Evolutionary conservation across 1,140 invertebrate genomes (phyloP), one percentile per base, ranked within the genome.

Genomic region (Drosophila erecta): DNA sequence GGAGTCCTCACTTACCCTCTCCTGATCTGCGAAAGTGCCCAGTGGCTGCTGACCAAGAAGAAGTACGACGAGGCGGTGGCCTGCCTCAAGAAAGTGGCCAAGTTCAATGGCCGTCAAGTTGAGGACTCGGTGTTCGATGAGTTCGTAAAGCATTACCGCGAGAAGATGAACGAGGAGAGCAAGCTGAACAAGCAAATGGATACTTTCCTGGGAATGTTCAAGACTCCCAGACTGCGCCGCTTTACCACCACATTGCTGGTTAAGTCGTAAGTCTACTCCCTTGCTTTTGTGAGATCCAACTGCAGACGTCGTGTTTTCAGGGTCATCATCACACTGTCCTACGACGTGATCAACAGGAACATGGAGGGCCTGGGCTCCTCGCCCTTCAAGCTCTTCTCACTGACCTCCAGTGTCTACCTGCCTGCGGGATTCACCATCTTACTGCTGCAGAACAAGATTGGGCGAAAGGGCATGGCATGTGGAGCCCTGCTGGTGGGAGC

Each of bases 281-380:
- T 0, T 2, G 5, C 0, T 33, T 0, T 14, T n/a, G 0, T 0
- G n/a, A 20, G 5, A 8, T 3, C 5, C 14, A 0, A n/a, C n/a
- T 0, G 2, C 11, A n/a, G 38, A 0, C 4, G 1, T 56, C 20
- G 3, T 4, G 40, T 58, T 57, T 12, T 2, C 0, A 93, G 93
- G 14, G 94, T 95, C 91, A 92, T 95, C 3, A 92, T 95, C 47
- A 94, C 93, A 2, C 81, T 95, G 0, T 94, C 94, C 46, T 95
- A 94, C 76, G 94, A 95, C 78, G 94, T 94, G 0, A 94, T 95
- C 67, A 94, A 94, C 1, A 85, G 94, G 11, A 94, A 95, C 75
- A 93, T 95, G 51, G 93, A 93, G 57, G 93, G 94, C 37, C 77
- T 94, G 3, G 93, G 93, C 27, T 92, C 92, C 17, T 94, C 93